Evolutionary conservation across 2,888 invertebrate genomes (phyloP).

Genomic region (Plagiodera versicolora): DNA sequence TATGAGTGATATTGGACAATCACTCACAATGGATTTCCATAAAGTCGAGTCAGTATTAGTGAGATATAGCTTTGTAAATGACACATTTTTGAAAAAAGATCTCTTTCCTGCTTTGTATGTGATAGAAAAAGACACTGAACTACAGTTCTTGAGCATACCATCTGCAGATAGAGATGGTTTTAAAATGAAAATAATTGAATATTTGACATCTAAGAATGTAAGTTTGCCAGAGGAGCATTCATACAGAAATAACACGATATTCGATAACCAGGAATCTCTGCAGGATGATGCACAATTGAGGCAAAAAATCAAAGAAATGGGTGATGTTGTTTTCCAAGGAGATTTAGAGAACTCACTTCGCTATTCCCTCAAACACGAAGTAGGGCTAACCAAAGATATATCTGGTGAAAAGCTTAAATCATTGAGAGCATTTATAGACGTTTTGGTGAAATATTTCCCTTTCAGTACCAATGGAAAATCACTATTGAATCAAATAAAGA

Average conservation of each 20-base stretch:
- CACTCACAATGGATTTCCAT: conserved; percentile 68
- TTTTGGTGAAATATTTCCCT: conserved; percentile 79
- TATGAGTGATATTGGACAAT: conserved; percentile 64
- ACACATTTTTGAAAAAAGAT: conserved; percentile 57
- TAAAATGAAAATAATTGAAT: conserved; percentile 59
- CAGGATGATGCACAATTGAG: conserved; percentile 43
- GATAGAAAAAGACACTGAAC: conserved; percentile 48
- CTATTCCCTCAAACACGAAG: conserved; percentile 81
- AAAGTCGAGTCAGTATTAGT: conserved; percentile 62
- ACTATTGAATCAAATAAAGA: conserved; percentile 66
- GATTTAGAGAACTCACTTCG: conserved; percentile 82
- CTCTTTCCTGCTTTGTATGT: conserved; percentile 61
- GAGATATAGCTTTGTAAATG: conserved; percentile 59
- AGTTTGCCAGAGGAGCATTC: conserved; percentile 29
- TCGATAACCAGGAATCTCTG: not conserved
- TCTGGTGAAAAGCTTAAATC: conserved; percentile 72
- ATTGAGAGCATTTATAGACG: conserved; percentile 71
- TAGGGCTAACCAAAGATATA: conserved; percentile 71
- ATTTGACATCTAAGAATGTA: conserved; percentile 53
- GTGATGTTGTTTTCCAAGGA: conserved; percentile 74
- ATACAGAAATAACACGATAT: not conserved
- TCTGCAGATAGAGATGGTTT: conserved; percentile 39
- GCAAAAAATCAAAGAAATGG: conserved; percentile 49
- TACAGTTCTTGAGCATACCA: conserved; percentile 36
- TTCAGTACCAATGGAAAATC: conserved; percentile 68